Base-by-base conservation (phyloP, 2,113 vertebrate species). In the Pachyramphus minor region DNA sequence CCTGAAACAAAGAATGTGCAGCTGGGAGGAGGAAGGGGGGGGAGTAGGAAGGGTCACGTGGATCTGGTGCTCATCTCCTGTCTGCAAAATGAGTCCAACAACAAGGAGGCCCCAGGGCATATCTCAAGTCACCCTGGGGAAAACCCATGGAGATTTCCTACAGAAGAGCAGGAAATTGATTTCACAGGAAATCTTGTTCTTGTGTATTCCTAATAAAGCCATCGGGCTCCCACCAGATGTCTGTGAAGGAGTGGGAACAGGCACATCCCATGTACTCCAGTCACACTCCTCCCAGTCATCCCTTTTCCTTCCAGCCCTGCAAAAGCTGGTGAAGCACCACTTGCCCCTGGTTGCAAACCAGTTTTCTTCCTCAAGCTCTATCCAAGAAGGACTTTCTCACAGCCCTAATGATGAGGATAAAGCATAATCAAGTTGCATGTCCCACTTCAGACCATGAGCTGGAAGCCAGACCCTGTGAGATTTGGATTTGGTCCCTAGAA, bases 141-240 rank as follows among this genome's bases (percentile, higher is more conserved):
- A 66, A 75, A 27, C 10, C 39, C 86, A 9, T 0, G 0, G 60
- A 35, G 63, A 41, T 49, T 69, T 87, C 89, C 90, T 86, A 83
- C 66, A 81, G 59, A 35, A 79, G 37, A 62, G 77, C 89, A 93
- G 94, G 89, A 83, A 95, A 83, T 14, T 14, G 71, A 58, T 85
- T 53, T 7, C 52, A 56, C 67, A 86, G 90, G 78, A 90, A 85
- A 60, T 74, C 37, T 72, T 47, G 20, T 4, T 33, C 58, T 75
- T 71, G 22, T n/a, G 44, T 25, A 47, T 47, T 82, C 56, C 59
- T 11, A 20, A 18, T 16, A 31, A 80, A 91, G 35, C 16, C 7
- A 28, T 5, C 0, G 0, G 42, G 47, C 30, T 93, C 28, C 64
- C 58, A 22, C 11, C 66, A 85, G 75, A 64, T n/a, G 84, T 37